These are phyloP conservation scores for Entomobrya multifasciata DNA, from an alignment of 2,888 invertebrate species.

Conservation along the genomic window DNA sequence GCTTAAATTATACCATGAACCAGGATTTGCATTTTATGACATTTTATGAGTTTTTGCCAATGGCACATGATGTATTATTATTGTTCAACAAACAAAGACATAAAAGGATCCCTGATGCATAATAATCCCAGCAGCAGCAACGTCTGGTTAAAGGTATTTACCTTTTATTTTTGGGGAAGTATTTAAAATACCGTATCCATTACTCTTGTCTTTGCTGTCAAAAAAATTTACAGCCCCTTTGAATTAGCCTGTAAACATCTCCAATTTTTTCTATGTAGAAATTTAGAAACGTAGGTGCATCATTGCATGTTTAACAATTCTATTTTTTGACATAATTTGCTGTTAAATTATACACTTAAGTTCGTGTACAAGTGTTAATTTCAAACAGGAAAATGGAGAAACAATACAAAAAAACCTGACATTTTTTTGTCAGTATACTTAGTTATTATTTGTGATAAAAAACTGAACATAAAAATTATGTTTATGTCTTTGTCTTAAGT, in stretches of 20 bases:
- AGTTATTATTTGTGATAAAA: slow-evolving; percentile 5
- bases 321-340: no score
- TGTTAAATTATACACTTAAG: no score
- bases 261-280: no score
- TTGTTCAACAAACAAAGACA: slow-evolving; percentile 62
- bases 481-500: neutral
- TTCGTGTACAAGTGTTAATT: no score
- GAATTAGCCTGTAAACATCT: no score
- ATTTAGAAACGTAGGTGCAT: no score
- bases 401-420: neutral
- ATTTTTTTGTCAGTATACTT: neutral
- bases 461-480: slow-evolving; percentile 17
- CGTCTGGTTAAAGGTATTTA: no score
- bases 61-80: slow-evolving; percentile 35
- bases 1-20: slow-evolving; percentile 32
- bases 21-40: slow-evolving; percentile 13
- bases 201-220: slow-evolving; percentile 24
- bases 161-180: no score
- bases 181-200: no score
- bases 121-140: slow-evolving; percentile 37
- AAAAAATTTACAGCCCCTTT: neutral
- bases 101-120: slow-evolving; percentile 57
- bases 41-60: slow-evolving; percentile 54
- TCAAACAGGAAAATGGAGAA: neutral
- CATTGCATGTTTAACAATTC: no score